phyloP scores from a whole-genome alignment of 2,797 vertebrate species.

The Silurus aristotelis region DNA sequence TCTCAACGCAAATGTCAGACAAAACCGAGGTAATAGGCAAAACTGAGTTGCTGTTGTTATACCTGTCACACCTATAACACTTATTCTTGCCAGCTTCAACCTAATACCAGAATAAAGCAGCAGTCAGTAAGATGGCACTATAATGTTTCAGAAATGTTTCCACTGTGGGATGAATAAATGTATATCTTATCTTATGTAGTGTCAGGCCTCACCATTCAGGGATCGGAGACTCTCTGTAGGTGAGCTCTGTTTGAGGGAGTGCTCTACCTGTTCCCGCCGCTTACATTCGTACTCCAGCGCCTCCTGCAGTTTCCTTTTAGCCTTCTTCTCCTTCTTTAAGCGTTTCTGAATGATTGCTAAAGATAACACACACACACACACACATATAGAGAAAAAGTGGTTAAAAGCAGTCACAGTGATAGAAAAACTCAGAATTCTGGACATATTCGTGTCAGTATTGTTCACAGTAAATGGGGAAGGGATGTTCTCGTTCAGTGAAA shows the following conservation, averaged over 20 bases:
- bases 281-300: conserved; percentile 98
- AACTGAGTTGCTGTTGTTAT: conserved; percentile 22
- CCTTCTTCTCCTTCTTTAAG: conserved; percentile 99
- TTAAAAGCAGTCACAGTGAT: not conserved
- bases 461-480: conserved; percentile 35
- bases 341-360: conserved; percentile 98
- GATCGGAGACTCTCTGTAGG: conserved; percentile 94
- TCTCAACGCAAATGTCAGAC: conserved; percentile 31
- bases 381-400: conserved; percentile 1
- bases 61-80: conserved; percentile 27
- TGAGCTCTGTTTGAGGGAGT: conserved; percentile 93
- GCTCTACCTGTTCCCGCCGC: conserved; percentile 93
- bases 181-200: conserved; percentile 30
- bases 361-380: conserved; percentile 18
- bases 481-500: conserved; percentile 48
- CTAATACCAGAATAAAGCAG: not conserved
- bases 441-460: conserved; percentile 23
- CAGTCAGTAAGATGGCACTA: conserved; percentile 47
- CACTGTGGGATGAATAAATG: too few relatives aligned
- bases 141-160: not conserved
- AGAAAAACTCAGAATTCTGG: conserved; percentile 34
- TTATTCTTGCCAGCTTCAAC: conserved; percentile 8
- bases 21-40: conserved; percentile 31
- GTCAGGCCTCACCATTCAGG: conserved; percentile 87
- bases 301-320: conserved; percentile 99